Evolutionary conservation across 2,113 vertebrate species (phyloP).

Genomic region (Nycticebus coucang): DNA sequence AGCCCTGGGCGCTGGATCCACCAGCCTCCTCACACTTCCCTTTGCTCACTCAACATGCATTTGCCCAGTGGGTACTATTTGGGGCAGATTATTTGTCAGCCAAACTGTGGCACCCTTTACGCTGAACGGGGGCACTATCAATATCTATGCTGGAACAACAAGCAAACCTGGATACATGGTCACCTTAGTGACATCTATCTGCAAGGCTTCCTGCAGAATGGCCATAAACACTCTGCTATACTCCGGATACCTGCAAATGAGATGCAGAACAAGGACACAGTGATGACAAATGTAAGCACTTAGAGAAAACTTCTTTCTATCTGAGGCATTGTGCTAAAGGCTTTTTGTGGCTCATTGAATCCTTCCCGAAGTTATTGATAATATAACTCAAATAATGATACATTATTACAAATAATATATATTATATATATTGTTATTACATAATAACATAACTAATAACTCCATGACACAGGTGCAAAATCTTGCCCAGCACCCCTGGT

Average conservation of each 20-base stretch:
- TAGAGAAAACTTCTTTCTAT: not conserved
- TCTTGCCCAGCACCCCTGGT: too few relatives aligned
- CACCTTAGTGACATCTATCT: not conserved
- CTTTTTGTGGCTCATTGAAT: not conserved
- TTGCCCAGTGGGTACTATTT: not conserved
- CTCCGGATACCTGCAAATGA: not conserved
- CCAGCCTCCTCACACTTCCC: not conserved
- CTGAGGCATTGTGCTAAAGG: not conserved
- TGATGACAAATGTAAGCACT: not conserved
- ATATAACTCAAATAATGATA: not conserved
- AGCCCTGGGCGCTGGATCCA: not conserved
- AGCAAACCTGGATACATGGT: not conserved
- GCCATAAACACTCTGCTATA: not conserved
- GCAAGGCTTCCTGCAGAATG: not conserved
- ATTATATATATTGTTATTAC: too few relatives aligned
- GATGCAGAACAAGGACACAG: not conserved
- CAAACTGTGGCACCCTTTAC: not conserved
- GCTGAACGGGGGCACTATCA: not conserved
- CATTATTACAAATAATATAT: not conserved
- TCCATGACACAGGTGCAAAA: not conserved
- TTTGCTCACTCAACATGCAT: not conserved
- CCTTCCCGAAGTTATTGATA: not conserved
- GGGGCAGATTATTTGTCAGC: not conserved
- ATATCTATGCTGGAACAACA: not conserved
- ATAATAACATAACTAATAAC: too few relatives aligned